Evolutionary conservation across 2,113 vertebrate species (phyloP), one percentile per base, ranked within the genome.

Genomic region (Gnathonemus longibarbis): DNA sequence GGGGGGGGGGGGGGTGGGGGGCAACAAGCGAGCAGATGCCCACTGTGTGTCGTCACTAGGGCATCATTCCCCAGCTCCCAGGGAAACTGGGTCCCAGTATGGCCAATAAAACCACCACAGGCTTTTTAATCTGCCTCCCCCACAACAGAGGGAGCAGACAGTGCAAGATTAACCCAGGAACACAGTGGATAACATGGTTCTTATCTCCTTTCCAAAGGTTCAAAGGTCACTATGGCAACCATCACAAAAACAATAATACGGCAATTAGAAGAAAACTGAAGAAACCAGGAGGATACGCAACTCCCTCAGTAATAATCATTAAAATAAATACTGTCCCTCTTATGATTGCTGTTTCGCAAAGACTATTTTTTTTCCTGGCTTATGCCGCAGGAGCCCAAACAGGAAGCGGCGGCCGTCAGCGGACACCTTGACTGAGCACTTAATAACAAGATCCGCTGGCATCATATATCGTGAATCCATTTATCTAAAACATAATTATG

Each of bases 401-500:
- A 58, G 31, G 19, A 88, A 58, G 35, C 87, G 19, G 9, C 21
- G 19, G 24, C 15, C 17, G 89, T 21, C 21, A 9, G n/a, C 50
- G 39, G 80, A 89, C 89, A 85, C 89, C 80, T 89, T 89, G 80
- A 89, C 89, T 85, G 89, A 89, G 31, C 80, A 53, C 42, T 89
- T 80, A 84, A 89, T 89, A 89, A 89, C 56, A 39, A 62, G 80
- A 84, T 80, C 50, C 80, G 56, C 50, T 85, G 89, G 93, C 94
- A 95, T 94, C 92, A 94, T 95, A 94, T 94, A 96, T 94, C 94
- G 94, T 94, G 95, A 96, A 95, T 95, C 93, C 92, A 93, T 95
- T 96, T 96, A 94, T 96, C 94, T 93, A 94, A 94, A 94, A 91
- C 93, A 93, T 93, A 94, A 93, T 94, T 95, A 92, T 96, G 96